Percentiles rank a stretch among this genome's conserved stretches.
Conservation (phyloP, 2,888 invertebrate species). For the Drosophila anomalata region DNA sequence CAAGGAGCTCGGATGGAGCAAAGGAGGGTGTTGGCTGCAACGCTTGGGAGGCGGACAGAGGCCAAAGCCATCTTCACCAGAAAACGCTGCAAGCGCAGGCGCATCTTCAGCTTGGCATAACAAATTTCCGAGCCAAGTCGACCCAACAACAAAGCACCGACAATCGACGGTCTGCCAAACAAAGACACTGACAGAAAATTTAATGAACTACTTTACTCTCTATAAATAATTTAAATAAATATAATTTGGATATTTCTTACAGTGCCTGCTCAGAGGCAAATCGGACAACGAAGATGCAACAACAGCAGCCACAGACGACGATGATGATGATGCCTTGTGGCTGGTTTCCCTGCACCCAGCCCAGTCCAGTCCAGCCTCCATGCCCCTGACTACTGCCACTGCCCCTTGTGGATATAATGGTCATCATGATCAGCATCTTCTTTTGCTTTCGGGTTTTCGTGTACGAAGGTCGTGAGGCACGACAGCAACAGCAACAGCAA, state of each 20-base stretch:
- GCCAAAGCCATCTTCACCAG: slow-evolving; percentile 51
- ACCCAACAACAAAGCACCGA: slow-evolving; percentile 49
- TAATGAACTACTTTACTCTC: accelerated
- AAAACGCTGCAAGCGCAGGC: slow-evolving; percentile 75
- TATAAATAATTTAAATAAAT: no score
- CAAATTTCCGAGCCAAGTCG: slow-evolving; percentile 50
- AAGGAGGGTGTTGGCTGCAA: background rate
- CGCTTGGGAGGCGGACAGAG: slow-evolving; percentile 15
- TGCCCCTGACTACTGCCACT: background rate
- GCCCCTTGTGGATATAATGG: slow-evolving; percentile 10
- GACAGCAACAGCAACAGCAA: slow-evolving; percentile 54
- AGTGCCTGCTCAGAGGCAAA: slow-evolving; percentile 30
- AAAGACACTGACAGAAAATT: slow-evolving; percentile 13
- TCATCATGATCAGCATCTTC: slow-evolving; percentile 36
- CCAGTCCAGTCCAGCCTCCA: slow-evolving; percentile 1
- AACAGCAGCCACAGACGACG: slow-evolving; percentile 26
- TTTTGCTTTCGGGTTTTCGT: slow-evolving; percentile 62
- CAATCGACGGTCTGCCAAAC: slow-evolving; percentile 25
- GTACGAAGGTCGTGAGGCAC: slow-evolving; percentile 79
- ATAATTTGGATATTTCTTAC: slow-evolving; percentile 4
- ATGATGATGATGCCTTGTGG: slow-evolving; percentile 44
- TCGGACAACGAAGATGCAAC: slow-evolving; percentile 39
- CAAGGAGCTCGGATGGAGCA: background rate
- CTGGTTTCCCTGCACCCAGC: slow-evolving; percentile 10
- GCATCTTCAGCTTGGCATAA: slow-evolving; percentile 68